phyloP scores from a whole-genome alignment of 2,888 invertebrate genomes.

The Oscheius sp. region DNA sequence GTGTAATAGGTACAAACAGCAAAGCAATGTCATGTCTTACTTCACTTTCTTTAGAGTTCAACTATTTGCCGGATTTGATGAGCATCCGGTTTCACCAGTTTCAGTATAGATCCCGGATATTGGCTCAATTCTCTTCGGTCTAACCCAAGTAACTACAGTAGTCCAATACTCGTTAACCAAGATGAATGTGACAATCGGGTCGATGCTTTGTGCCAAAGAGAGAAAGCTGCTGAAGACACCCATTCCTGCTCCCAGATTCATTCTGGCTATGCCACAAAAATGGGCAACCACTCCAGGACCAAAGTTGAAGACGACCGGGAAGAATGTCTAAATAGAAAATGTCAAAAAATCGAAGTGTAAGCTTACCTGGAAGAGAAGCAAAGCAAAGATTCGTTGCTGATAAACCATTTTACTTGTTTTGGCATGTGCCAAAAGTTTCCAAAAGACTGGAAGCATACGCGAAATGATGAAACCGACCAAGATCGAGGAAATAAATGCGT shows the following conservation, averaged over 20 bases:
- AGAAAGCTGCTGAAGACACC: conserved; percentile 9
- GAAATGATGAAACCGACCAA: not conserved
- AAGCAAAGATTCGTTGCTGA: conserved; percentile 7
- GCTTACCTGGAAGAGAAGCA: conserved; percentile 6
- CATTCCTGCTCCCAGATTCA: conserved; percentile 2
- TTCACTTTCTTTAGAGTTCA: no score
- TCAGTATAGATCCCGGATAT: no score
- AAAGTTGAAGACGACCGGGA: conserved; percentile 3
- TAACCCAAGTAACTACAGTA: no score
- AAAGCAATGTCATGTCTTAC: no score
- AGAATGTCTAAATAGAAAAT: conserved; percentile 7
- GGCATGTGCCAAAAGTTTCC: not conserved
- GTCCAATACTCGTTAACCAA: conserved; percentile 12
- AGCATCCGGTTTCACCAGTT: no score
- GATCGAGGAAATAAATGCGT: not conserved
- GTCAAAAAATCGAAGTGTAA: not conserved
- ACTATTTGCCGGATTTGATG: no score
- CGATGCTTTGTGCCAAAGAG: conserved; percentile 14
- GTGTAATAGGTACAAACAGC: no score
- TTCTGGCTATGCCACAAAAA: conserved; percentile 12
- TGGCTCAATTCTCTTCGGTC: no score
- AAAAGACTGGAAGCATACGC: not conserved
- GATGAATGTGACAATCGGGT: conserved; percentile 7
- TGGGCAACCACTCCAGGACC: conserved; percentile 5
- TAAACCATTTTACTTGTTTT: not conserved